Conservation (phyloP, 2,888 invertebrate species). For the Apotomis betuletana region DNA sequence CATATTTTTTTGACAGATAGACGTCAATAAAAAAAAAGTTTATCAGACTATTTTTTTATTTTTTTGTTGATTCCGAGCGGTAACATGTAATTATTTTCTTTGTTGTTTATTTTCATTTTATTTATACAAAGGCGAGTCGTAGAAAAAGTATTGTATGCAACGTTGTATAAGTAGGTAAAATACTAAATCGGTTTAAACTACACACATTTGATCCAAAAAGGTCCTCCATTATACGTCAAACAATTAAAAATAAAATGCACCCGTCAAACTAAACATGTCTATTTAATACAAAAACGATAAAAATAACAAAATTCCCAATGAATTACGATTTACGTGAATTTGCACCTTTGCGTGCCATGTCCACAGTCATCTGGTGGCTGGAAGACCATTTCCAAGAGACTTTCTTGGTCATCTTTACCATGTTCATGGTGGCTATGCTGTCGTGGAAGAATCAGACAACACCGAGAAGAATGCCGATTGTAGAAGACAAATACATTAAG, state of each 20-base stretch:
- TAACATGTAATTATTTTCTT: too few relatives aligned
- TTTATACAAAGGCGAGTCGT: too few relatives aligned
- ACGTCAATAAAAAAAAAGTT: too few relatives aligned
- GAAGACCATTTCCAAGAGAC: constrained; percentile 52
- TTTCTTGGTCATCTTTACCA: constrained; percentile 47
- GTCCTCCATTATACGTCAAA: neutral
- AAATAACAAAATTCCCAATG: neutral
- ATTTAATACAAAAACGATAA: neutral
- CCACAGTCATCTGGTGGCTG: constrained; percentile 45
- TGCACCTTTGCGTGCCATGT: constrained; percentile 12
- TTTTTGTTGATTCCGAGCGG: too few relatives aligned
- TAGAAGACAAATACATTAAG: neutral
- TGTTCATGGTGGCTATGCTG: constrained; percentile 46
- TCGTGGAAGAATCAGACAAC: neutral
- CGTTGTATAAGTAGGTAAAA: too few relatives aligned
- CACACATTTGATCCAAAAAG: neutral
- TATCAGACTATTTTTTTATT: too few relatives aligned
- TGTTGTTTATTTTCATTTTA: too few relatives aligned
- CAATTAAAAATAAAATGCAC: neutral
- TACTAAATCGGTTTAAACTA: too few relatives aligned
- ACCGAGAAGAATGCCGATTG: neutral
- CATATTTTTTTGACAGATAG: too few relatives aligned
- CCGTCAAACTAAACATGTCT: constrained; percentile 1
- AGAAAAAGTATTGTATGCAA: too few relatives aligned
- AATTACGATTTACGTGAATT: neutral